Evolutionary conservation across 2,113 vertebrate genomes (phyloP), one percentile per base, ranked within the genome.

Genomic region (Fregata magnificens): DNA sequence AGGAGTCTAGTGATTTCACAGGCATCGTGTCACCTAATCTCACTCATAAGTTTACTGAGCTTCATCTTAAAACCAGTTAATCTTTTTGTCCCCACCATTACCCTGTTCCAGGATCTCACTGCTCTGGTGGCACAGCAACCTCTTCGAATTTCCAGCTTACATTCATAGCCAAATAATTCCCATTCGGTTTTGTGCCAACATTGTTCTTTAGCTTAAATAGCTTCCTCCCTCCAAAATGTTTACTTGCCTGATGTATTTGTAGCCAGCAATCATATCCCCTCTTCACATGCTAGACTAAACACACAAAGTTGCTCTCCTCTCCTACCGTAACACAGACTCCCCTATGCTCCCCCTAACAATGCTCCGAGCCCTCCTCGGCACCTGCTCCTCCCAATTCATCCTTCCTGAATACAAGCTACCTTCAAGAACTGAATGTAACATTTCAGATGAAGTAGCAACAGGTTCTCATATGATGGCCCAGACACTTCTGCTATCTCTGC

Each of bases 221-320:
- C 86, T 65, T 84, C 92, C 63, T 77, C 73, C 73, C 29, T 87
- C 58, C 49, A 77, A 77, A 72, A 72, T 59, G 29, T 90, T 94
- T 87, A 94, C 73, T 87, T 81, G 85, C 59, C 38, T 69, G 63
- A 77, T 77, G n/a, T 81, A 69, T 32, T 49, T 69, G 78, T 42
- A 94, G 72, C 52, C 88, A 93, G 95, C 62, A 90, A 81, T 40
- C 76, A 52, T 11, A 89, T n/a, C 42, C 44, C 44, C 67, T 96
- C 82, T 90, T 87, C 88, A 81, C 63, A 77, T 40, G 32, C 38
- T 62, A 93, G 77, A 83, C 82, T 80, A 92, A 96, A 95, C 88
- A 90, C 85, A 67, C 9, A 17, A 58, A 76, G 67, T 67, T 89
- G 65, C n/a, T 67, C 58, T 86, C 61, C 44, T 63, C 49, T 66